Evolutionary conservation across 2,888 invertebrate genomes (phyloP), one percentile per base, ranked within the genome.

Genomic region (Lithosia quadra): DNA sequence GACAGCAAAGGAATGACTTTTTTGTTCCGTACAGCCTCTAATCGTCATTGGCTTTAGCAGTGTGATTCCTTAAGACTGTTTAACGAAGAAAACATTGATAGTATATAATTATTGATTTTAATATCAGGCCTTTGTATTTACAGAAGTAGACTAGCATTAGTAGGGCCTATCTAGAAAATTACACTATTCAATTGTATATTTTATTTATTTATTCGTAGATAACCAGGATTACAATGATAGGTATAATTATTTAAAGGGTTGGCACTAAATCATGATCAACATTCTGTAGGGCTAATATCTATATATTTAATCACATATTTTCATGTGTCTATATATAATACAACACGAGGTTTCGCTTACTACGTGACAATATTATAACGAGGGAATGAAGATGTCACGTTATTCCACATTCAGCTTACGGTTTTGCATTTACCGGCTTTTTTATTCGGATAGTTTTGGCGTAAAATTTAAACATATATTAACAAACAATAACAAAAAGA

Each of bases 221-320:
- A 59, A 67, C 59, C 66, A 62, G 61, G 70, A 57, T 69, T 62
- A 63, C 60, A 67, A 67, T 68, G 71, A 73, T 83, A n/a, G n/a
- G n/a, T n/a, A 79, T 75, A 75, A 81, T 82, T 82, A 81, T 73
- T 80, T 81, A 79, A 81, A 81, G 77, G 88, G 39, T 92, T 92
- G 92, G 92, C 91, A 92, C 91, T 88, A 88, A 86, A 89, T 90
- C 88, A 86, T 89, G 89, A 91, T 49, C n/a, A 49, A 86, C 80
- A 82, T 85, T 80, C 79, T 72, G 81, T 83, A 84, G 78, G 28
- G 79, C 81, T 87, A 85, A 65, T 77, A 79, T 84, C 82, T 88
- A 87, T 83, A 82, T 24, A 49, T 49, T 75, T 80, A 85, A 90
- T 89, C 87, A 89, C 87, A 88, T 86, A 87, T 81, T 69, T 81